phyloP scores from a whole-genome alignment of 2,113 vertebrate genomes.

The Redunca redunca region DNA sequence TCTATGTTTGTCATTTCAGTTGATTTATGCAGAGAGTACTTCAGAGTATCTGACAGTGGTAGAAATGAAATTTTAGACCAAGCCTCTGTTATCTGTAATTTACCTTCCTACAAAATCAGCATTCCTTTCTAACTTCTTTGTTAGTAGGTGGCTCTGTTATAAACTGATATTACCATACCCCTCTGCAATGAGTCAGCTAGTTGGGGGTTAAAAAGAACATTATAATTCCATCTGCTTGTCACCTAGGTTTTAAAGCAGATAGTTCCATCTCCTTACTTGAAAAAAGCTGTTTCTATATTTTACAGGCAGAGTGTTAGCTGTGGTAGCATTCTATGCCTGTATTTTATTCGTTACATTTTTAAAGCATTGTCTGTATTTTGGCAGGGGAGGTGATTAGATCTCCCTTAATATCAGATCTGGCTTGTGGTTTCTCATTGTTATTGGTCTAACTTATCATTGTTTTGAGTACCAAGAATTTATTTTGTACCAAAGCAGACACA shows the following conservation, averaged over 20 bases:
- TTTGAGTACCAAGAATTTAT: neutral
- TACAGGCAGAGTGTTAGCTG: neutral
- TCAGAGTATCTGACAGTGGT: neutral
- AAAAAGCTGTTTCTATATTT: slow-evolving; percentile 33
- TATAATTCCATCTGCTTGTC: slow-evolving; percentile 28
- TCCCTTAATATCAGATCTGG: neutral
- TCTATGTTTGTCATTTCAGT: neutral
- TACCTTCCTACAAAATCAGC: slow-evolving; percentile 27
- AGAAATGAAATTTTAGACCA: slow-evolving; percentile 16
- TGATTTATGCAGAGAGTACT: neutral
- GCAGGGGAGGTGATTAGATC: neutral
- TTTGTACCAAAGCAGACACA: neutral
- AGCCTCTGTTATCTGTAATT: neutral
- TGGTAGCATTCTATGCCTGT: neutral
- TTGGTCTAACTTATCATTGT: neutral
- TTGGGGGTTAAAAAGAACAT: slow-evolving; percentile 33
- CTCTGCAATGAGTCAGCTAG: slow-evolving; percentile 24
- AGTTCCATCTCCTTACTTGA: neutral
- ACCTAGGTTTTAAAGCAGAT: slow-evolving; percentile 23
- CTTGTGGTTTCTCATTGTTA: neutral
- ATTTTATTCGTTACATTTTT: neutral
- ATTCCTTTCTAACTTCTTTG: slow-evolving; percentile 12
- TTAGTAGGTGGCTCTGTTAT: slow-evolving; percentile 18
- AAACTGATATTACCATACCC: neutral
- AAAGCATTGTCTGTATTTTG: neutral